phyloP scores from a whole-genome alignment of 2,888 invertebrate genomes.

The Aleiodes testaceus region DNA sequence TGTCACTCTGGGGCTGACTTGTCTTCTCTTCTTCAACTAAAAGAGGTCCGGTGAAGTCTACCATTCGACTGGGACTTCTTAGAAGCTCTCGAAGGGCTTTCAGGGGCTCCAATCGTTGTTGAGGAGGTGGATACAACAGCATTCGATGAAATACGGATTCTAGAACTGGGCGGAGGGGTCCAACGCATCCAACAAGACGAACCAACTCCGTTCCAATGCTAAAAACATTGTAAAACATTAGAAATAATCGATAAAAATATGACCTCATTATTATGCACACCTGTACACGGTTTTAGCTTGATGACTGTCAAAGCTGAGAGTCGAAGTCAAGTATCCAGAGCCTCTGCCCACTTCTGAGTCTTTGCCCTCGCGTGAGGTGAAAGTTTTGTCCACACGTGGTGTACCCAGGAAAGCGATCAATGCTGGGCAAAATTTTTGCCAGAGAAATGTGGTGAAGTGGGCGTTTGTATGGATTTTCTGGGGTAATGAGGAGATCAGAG shows the following conservation, averaged over 20 bases:
- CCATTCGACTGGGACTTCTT: constrained; percentile 84
- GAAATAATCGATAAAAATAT: not conserved
- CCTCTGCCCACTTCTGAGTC: constrained; percentile 77
- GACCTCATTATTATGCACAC: constrained; percentile 69
- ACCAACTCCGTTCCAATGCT: constrained; percentile 93
- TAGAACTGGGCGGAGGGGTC: constrained; percentile 90
- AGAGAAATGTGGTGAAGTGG: constrained; percentile 90
- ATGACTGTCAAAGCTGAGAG: constrained; percentile 85
- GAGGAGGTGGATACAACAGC: constrained; percentile 89
- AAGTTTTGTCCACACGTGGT: constrained; percentile 87
- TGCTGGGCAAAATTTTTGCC: constrained; percentile 95
- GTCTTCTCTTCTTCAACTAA: constrained; percentile 77
- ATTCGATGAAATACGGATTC: constrained; percentile 95
- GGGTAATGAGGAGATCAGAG: constrained; percentile 87
- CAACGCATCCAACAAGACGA: constrained; percentile 89
- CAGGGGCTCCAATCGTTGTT: constrained; percentile 89
- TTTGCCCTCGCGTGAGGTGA: constrained; percentile 78
- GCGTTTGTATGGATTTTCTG: constrained; percentile 88
- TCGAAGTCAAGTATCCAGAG: constrained; percentile 81
- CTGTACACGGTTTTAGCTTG: constrained; percentile 93
- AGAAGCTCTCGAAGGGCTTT: constrained; percentile 88
- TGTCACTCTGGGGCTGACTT: constrained; percentile 81
- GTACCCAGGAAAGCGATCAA: constrained; percentile 91
- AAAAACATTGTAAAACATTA: constrained; percentile 53
- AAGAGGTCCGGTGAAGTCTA: constrained; percentile 80